A percentile compares a stretch with the other conserved stretches of the same genome.
Conservation (phyloP, 2,888 invertebrate species). For the Campoletis raptor region DNA sequence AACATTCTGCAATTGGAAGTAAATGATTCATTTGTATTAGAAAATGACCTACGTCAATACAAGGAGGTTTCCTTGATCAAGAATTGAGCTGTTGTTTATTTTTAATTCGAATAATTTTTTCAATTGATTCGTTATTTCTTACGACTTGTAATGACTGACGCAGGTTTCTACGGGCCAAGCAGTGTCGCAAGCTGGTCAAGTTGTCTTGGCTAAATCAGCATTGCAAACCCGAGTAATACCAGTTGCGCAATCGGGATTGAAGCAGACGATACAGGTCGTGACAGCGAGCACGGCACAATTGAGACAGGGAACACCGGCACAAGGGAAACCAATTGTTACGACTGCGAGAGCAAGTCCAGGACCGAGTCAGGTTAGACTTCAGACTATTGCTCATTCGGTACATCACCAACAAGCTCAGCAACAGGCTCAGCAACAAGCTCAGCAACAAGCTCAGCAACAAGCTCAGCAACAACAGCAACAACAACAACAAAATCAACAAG, state of each 20-base stretch:
- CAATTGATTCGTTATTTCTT: background rate
- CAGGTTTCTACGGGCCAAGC: conserved; percentile 84
- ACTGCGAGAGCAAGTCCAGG: conserved; percentile 85
- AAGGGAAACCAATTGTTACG: conserved; percentile 82
- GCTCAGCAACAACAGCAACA: conserved; percentile 72
- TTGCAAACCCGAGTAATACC: conserved; percentile 89
- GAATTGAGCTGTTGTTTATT: no score
- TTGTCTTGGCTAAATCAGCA: conserved; percentile 87
- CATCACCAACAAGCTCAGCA: conserved; percentile 83
- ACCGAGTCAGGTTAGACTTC: conserved; percentile 87
- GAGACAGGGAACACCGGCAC: conserved; percentile 80
- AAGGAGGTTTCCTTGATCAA: no score
- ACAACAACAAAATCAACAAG: conserved; percentile 80
- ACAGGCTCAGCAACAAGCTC: conserved; percentile 72
- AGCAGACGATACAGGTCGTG: conserved; percentile 88
- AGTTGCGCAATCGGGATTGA: conserved; percentile 85
- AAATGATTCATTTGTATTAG: background rate
- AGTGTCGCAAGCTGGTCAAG: conserved; percentile 86
- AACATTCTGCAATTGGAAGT: background rate
- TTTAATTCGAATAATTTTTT: background rate
- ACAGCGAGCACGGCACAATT: conserved; percentile 84
- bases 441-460: conserved; percentile 74
- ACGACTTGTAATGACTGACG: background rate
- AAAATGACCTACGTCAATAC: no score
- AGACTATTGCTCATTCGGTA: conserved; percentile 87